Base-by-base conservation (phyloP, 2,113 vertebrate species). In the Oceanites oceanicus region DNA sequence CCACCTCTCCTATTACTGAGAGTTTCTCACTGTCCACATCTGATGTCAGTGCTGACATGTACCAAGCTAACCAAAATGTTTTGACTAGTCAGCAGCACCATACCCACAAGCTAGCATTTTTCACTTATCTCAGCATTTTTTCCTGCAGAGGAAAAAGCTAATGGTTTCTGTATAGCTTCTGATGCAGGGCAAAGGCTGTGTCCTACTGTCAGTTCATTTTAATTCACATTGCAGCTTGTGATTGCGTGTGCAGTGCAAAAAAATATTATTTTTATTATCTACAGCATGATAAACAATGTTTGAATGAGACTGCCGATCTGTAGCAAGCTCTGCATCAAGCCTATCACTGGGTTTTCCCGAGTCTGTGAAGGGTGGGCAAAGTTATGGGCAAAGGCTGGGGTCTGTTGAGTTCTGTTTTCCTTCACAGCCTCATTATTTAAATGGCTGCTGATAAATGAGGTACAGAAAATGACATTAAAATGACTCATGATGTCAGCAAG, bases 381-480 rank as follows among this genome's bases (percentile, higher is more conserved):
- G 76, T 78, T 66, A 34, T 45, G 13, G 30, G 34, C 34, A 73
- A 61, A 72, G 44, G 5, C 45, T 63, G 18, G 6, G 4, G 16
- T 90, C 89, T 56, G 9, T 32, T 40, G 72, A 90, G 44, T 42
- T 62, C 40, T 90, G 74, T 70, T 93, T 91, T 71, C 29, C 9
- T 73, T 78, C 63, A 71, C 21, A 88, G 73, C 22, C 52, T 92
- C 19, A 27, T 86, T 82, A 93, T 91, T 96, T 89, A 94, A 97
- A 92, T 82, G 61, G 25, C 14, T 94, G 59, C 80, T 96, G 94
- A 94, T 90, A 95, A 94, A 86, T 81, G 59, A 96, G 82, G 53
- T 89, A 63, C n/a, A 94, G 91, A 97, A 96, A 96, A 96, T 91
- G 40, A 89, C 86, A 83, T 96, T 97, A 95, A 96, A 95, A 88